phyloP scores from a whole-genome alignment of 1,140 invertebrate species.

The Goniozus legneri region DNA sequence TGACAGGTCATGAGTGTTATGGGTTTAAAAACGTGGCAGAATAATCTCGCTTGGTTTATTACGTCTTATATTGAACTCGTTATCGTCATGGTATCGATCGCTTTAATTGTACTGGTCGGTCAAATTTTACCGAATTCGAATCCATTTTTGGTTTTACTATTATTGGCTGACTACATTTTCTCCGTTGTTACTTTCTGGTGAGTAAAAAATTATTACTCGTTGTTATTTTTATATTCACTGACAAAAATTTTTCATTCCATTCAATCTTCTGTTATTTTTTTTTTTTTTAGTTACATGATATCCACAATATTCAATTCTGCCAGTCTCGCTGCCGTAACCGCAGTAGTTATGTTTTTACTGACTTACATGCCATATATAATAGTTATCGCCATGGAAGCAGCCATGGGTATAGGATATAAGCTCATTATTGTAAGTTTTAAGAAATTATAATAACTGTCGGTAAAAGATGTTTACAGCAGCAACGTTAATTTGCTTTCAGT shows the following conservation, averaged over 20 bases:
- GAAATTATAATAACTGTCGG: neutral
- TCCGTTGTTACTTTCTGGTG: conserved; percentile 64
- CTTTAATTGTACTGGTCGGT: conserved; percentile 54
- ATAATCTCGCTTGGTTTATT: conserved; percentile 62
- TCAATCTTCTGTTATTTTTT: too few species aligned
- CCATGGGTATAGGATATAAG: conserved; percentile 54
- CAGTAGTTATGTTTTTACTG: conserved; percentile 60
- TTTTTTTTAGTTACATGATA: conserved; percentile 61
- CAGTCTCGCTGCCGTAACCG: conserved; percentile 61
- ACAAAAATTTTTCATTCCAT: neutral
- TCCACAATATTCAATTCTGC: conserved; percentile 63
- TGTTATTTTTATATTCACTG: neutral
- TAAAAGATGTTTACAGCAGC: neutral
- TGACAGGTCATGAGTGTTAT: conserved; percentile 65
- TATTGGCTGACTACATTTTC: conserved; percentile 58
- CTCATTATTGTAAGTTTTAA: conserved; percentile 56
- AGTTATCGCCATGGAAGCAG: conserved; percentile 62
- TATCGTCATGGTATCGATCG: conserved; percentile 53
- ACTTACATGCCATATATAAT: conserved; percentile 65
- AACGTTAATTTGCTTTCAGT: conserved; percentile 43
- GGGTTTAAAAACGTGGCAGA: conserved; percentile 60
- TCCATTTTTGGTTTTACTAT: conserved; percentile 54
- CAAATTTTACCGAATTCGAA: conserved; percentile 58
- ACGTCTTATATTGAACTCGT: conserved; percentile 56
- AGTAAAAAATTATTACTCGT: conserved; percentile 22